These are phyloP conservation scores for Acanthornis magna DNA, from an alignment of 2,797 vertebrate species.

Conservation along the genomic window DNA sequence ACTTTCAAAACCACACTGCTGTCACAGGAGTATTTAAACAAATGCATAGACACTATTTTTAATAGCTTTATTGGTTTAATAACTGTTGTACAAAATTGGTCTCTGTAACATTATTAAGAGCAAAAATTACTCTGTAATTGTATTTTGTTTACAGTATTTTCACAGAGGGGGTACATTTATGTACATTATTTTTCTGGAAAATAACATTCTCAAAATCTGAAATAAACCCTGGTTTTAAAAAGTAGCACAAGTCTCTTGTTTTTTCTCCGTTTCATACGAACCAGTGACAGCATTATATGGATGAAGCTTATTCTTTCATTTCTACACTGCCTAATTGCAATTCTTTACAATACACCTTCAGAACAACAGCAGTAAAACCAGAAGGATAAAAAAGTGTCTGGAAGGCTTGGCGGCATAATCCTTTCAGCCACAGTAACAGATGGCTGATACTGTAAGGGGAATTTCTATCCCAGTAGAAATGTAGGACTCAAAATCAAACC, in stretches of 20 bases:
- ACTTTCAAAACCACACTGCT: neutral
- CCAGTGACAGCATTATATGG: neutral
- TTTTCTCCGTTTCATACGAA: neutral
- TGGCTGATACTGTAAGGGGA: neutral
- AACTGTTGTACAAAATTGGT: slow-evolving; percentile 67
- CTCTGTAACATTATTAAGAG: neutral
- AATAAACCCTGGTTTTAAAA: neutral
- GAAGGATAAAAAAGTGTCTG: neutral
- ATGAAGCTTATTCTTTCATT: neutral
- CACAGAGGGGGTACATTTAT: neutral
- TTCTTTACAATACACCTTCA: neutral
- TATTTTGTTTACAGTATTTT: slow-evolving; percentile 41
- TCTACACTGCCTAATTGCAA: neutral
- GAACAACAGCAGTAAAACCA: neutral
- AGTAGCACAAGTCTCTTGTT: neutral
- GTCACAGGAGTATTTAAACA: neutral
- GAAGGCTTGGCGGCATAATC: neutral
- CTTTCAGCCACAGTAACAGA: neutral
- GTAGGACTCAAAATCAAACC: neutral
- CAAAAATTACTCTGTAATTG: slow-evolving; percentile 64
- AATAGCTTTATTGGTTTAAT: slow-evolving; percentile 72
- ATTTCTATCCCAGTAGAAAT: neutral
- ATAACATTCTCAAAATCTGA: slow-evolving; percentile 40
- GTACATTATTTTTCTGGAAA: slow-evolving; percentile 15
- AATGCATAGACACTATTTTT: neutral